A percentile compares a stretch with the other conserved stretches of the same genome.
phyloP scores from a whole-genome alignment of 2,888 invertebrate species.

The Agriotes lineatus region DNA sequence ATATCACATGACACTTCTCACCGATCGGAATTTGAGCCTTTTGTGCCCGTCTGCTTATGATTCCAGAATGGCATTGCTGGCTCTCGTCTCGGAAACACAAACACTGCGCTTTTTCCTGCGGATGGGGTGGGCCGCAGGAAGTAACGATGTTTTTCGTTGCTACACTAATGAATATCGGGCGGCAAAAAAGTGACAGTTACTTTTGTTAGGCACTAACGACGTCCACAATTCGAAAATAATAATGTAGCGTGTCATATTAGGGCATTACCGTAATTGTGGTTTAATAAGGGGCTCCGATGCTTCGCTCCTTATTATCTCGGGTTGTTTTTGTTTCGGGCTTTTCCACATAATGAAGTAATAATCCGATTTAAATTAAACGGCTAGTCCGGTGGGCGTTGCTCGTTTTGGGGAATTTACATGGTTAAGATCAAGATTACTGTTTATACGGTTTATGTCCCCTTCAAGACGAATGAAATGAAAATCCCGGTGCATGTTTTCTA shows the following conservation, averaged over 20 bases:
- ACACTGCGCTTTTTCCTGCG: conserved; percentile 3
- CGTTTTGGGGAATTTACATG: no score
- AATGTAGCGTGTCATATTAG: conserved; percentile 24
- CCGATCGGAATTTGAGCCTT: conserved; percentile 50
- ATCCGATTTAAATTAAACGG: neutral
- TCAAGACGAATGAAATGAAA: no score
- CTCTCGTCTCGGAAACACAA: conserved; percentile 6
- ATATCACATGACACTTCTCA: conserved; percentile 51
- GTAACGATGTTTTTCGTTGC: conserved; percentile 24
- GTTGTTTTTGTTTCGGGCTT: neutral
- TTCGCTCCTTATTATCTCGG: neutral
- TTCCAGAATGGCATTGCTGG: conserved; percentile 22
- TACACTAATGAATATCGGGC: conserved; percentile 7
- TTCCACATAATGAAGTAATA: neutral
- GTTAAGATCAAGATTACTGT: no score
- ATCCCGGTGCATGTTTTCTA: no score
- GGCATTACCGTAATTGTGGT: conserved; percentile 13
- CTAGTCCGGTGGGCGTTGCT: no score
- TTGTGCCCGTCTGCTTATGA: conserved; percentile 35
- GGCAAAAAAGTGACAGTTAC: conserved; percentile 20
- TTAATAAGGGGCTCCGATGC: conserved; percentile 11
- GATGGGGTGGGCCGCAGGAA: conserved; percentile 21
- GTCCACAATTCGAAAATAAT: conserved; percentile 26
- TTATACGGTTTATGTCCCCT: no score
- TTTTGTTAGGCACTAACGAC: conserved; percentile 19